A percentile compares a stretch with the other conserved stretches of the same genome.
These are phyloP conservation scores for Sorex maritimensis DNA, from an alignment of 2,797 vertebrate genomes.

Conservation along the genomic window DNA sequence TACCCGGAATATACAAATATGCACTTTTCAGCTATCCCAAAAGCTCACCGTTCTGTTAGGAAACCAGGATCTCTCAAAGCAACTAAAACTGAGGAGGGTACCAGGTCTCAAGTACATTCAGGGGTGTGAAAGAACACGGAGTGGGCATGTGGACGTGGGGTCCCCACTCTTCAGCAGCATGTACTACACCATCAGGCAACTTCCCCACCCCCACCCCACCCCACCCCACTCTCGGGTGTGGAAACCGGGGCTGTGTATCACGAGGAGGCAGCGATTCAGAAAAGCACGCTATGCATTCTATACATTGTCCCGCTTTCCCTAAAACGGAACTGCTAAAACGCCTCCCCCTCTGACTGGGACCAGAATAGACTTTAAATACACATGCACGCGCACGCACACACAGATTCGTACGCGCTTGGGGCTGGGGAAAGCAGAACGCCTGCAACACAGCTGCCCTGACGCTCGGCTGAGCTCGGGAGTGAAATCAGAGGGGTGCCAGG, in stretches of 20 bases:
- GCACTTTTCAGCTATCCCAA: not conserved
- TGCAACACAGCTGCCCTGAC: not conserved
- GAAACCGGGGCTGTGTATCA: not conserved
- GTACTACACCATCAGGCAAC: not conserved
- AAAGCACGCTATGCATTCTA: constrained; percentile 19
- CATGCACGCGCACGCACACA: too few species aligned
- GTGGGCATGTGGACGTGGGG: not conserved
- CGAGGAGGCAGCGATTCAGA: not conserved
- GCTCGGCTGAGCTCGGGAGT: too few species aligned
- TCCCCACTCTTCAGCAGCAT: not conserved
- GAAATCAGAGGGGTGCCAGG: too few species aligned
- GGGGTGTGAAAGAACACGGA: not conserved
- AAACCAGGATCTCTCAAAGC: not conserved
- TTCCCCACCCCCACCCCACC: not conserved
- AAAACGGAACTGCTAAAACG: constrained; percentile 50
- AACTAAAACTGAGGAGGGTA: not conserved
- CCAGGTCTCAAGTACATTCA: not conserved
- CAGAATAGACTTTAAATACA: constrained; percentile 54
- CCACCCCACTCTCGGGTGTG: too few species aligned
- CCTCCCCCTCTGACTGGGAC: constrained; percentile 63
- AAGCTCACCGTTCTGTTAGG: not conserved
- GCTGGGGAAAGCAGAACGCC: not conserved
- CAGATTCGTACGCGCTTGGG: not conserved
- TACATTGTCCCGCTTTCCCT: constrained; percentile 10
- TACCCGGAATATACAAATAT: not conserved